Percentiles rank a stretch among this genome's conserved stretches.
These are phyloP conservation scores for Folsomia candida DNA, from an alignment of 2,888 invertebrate genomes.

Conservation along the genomic window DNA sequence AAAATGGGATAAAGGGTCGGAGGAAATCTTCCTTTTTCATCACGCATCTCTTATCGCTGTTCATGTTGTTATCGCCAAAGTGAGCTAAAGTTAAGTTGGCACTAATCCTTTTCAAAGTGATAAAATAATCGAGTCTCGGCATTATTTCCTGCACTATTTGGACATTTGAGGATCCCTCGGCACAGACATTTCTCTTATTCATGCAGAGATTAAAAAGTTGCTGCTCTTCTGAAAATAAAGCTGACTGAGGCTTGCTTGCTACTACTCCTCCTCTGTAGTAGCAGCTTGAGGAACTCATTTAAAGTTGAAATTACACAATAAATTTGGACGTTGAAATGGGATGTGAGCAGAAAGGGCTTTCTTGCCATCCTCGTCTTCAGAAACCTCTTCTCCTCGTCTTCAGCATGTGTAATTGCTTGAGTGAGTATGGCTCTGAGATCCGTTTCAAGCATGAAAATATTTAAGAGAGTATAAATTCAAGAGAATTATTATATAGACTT, in stretches of 20 bases:
- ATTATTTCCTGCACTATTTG: too few species aligned
- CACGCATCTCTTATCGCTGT: not conserved
- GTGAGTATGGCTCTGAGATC: not conserved
- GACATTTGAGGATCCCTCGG: too few species aligned
- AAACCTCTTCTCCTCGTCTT: not conserved
- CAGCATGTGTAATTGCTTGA: too few species aligned
- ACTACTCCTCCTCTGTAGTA: too few species aligned
- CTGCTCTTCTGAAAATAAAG: not conserved
- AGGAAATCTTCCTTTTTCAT: too few species aligned
- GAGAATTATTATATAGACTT: too few species aligned
- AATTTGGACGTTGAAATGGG: not conserved
- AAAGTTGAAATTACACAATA: slow-evolving; percentile 1
- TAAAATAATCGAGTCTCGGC: not conserved
- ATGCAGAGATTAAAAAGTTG: not conserved
- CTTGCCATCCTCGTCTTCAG: not conserved
- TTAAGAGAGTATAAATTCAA: too few species aligned
- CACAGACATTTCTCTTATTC: too few species aligned
- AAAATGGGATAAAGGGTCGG: too few species aligned
- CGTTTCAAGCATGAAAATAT: not conserved
- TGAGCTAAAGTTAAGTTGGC: not conserved
- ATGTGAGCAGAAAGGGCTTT: not conserved
- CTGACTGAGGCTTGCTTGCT: not conserved
- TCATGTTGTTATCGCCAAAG: not conserved
- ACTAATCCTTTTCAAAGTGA: not conserved
- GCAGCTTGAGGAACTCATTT: not conserved